These are phyloP conservation scores for Brassicogethes aeneus DNA, from an alignment of 2,888 invertebrate species.

Conservation along the genomic window DNA sequence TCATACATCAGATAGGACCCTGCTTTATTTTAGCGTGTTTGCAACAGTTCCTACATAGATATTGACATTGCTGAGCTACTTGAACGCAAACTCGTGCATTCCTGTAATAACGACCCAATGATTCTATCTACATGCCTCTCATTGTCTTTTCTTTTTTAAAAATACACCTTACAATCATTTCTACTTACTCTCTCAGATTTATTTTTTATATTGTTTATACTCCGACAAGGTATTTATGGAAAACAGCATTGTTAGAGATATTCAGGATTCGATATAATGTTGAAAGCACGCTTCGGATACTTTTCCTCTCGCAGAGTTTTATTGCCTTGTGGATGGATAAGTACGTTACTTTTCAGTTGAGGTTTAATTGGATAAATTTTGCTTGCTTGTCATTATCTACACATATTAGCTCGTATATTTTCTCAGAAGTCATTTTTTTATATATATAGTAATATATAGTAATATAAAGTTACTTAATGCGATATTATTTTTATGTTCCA, in stretches of 20 bases:
- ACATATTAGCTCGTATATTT: no score
- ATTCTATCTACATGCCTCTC: conserved; percentile 25
- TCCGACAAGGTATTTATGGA: conserved; percentile 2
- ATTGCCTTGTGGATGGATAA: not conserved
- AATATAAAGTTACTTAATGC: no score
- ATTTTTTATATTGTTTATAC: conserved; percentile 2
- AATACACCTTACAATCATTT: conserved; percentile 15
- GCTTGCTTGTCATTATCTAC: no score
- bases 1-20: conserved; percentile 24
- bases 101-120: conserved; percentile 23
- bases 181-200: not conserved
- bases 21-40: conserved; percentile 23
- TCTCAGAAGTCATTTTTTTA: no score
- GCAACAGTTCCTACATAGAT: conserved; percentile 25
- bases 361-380: no score
- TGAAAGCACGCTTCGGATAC: conserved; percentile 2
- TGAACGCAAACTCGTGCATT: conserved; percentile 31
- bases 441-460: no score
- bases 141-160: conserved; percentile 21
- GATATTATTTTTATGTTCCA: no score
- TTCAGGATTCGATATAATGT: conserved; percentile 1
- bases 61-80: conserved; percentile 30
- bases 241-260: conserved; percentile 3
- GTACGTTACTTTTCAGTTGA: not conserved
- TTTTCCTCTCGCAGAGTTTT: not conserved